Base-by-base conservation (phyloP, 2,113 vertebrate species). In the Psittacula cyanocephala region DNA sequence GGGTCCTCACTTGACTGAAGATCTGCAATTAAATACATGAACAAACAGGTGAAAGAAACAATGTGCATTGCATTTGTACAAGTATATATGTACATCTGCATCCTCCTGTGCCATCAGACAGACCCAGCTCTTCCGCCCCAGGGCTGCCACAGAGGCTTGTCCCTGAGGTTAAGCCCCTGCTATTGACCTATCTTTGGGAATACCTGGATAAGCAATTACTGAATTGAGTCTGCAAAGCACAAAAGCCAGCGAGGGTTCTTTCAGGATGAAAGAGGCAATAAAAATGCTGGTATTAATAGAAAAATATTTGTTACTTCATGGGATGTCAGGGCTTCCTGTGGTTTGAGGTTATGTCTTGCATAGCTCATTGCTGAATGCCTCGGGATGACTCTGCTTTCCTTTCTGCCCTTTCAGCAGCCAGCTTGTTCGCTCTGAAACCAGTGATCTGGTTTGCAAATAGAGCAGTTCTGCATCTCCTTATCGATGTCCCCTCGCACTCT, bases 281-380 rank as follows among this genome's bases (percentile, higher is more conserved):
- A 91, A 95, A 95, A 14, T 6, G 7, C 77, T 97, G 86, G 96
- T 95, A 97, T 95, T 96, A 95, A 96, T 96, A 96, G 90, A 84
- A 95, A 97, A 96, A 96, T 97, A 96, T 96, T 96, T 96, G 85
- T 91, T 95, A 91, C 83, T 94, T 95, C 90, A 84, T 90, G 88
- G 90, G 96, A 92, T 84, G 93, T 91, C 93, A 89, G 86, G 88
- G 92, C 92, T 96, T 95, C 96, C 95, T 93, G 93, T 87, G 96
- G 90, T 77, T 95, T 96, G 95, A 84, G 86, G 88, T 87, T 96
- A 68, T 44, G 77, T 64, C 92, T 90, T 68, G 92, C 92, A 88
- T 94, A 96, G 93, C 91, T 96, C 29, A 2, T 71, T 71, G 83
- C 86, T 71, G 71, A 95, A 83, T 9, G 60, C 82, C 92, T 96